Conservation (phyloP, 1,140 invertebrate species). For the Acromyrmex echinatior region DNA sequence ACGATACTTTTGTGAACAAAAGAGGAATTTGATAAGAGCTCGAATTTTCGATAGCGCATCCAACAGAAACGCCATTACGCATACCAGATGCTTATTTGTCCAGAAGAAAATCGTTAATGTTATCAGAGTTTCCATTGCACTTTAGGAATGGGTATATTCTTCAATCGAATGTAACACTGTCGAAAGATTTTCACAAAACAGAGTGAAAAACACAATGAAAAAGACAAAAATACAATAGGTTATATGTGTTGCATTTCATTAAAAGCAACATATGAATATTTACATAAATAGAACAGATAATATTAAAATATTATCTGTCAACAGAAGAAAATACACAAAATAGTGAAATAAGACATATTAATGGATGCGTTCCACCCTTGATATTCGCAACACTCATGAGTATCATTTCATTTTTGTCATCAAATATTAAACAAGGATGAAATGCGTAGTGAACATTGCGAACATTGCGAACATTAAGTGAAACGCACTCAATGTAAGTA, state of each 20-base stretch:
- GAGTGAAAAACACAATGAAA: not conserved
- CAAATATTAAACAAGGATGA: no score
- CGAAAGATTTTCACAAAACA: conserved; percentile 36
- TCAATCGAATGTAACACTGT: conserved; percentile 45
- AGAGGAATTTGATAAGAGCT: conserved; percentile 70
- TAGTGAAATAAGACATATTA: not conserved
- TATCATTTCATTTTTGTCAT: no score
- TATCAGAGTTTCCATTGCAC: conserved; percentile 67
- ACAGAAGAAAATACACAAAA: not conserved
- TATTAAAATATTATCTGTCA: not conserved
- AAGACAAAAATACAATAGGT: not conserved
- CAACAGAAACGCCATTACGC: conserved; percentile 46
- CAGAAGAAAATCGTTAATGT: conserved; percentile 71
- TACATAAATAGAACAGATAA: not conserved
- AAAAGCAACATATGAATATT: not conserved
- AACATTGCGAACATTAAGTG: no score
- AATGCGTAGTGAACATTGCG: no score
- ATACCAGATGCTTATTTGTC: conserved; percentile 70
- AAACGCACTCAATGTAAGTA: no score
- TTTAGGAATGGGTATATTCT: conserved; percentile 10
- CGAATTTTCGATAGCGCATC: conserved; percentile 30
- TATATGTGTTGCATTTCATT: not conserved
- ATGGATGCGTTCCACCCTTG: no score
- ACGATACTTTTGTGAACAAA: conserved; percentile 54
- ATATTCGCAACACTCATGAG: no score